phyloP scores from a whole-genome alignment of 1,140 invertebrate species.

The Odontomachus brunneus region DNA sequence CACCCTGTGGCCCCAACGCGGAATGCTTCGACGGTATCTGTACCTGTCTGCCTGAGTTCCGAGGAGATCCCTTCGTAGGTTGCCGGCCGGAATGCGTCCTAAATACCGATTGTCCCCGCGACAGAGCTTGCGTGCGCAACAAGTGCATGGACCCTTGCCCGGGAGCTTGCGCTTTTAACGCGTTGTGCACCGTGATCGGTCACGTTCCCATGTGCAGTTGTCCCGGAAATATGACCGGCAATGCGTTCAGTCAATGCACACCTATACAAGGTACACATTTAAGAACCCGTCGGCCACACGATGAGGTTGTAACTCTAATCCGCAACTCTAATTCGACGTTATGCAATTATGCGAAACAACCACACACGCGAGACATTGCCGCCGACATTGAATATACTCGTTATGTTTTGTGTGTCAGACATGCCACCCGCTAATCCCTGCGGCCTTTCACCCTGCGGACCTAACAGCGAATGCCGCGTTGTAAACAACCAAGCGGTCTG shows the following conservation, averaged over 20 bases:
- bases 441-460: slow-evolving; percentile 87
- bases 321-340: too few species aligned
- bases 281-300: not conserved
- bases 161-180: slow-evolving; percentile 86
- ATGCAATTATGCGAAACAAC: not conserved
- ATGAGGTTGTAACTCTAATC: not conserved
- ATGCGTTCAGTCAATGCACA: slow-evolving; percentile 83
- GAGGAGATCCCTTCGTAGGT: slow-evolving; percentile 88
- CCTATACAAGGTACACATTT: slow-evolving; percentile 60
- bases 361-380: not conserved
- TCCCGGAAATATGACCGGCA: slow-evolving; percentile 84
- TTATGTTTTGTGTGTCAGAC: slow-evolving; percentile 56
- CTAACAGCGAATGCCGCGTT: slow-evolving; percentile 88
- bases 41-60: slow-evolving; percentile 88
- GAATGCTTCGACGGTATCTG: slow-evolving; percentile 85
- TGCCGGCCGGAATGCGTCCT: slow-evolving; percentile 84
- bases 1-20: slow-evolving; percentile 87
- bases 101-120: slow-evolving; percentile 85
- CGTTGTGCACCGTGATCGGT: slow-evolving; percentile 85
- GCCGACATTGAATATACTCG: not conserved
- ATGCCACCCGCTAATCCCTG: slow-evolving; percentile 85
- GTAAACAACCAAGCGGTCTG: slow-evolving; percentile 86
- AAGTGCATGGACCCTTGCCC: slow-evolving; percentile 87
- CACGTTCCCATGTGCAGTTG: slow-evolving; percentile 86
- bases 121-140: slow-evolving; percentile 84